Evolutionary conservation across 2,113 vertebrate species (phyloP), one percentile per base, ranked within the genome.

Genomic region (Oreochromis spilurus): DNA sequence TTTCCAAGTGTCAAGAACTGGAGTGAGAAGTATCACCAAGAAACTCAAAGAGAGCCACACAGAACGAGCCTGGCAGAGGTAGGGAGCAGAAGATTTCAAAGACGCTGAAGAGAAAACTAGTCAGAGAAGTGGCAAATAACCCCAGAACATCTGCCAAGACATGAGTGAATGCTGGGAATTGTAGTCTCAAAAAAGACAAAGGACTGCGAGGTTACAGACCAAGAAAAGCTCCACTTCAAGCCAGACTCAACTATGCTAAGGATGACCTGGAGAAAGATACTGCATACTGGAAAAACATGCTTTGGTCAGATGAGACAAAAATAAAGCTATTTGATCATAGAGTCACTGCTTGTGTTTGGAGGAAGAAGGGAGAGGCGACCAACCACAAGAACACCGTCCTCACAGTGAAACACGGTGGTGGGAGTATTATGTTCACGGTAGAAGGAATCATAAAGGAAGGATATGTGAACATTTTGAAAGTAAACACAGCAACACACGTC

Each of bases 101-200:
- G 60, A 62, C 17, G 6, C 17, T 36, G 36, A 29, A 29, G 29
- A 29, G 29, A 29, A 29, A 29, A 29, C 29, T 29, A 29, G 29
- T 29, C 9, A n/a, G 31, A 65, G 60, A 65, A 65, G 31, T 36
- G 60, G 36, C 9, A 7, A 65, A 65, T 65, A 65, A 36, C 36
- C 60, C 17, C 60, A 65, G 60, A 65, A 36, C 60, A 65, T 2
- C 60, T 65, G 31, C 31, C 60, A 7, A 36, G 17, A 65, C 0
- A n/a, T 36, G 58, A 62, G 31, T 65, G 60, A 65, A 36, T 65
- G 60, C 31, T 36, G 60, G 31, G 60, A 65, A 65, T 36, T 62
- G 60, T 65, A 62, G 29, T 3, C 9, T 5, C 2, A 0, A n/a
- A 65, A 9, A 65, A 65, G 9, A 62, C 58, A 36, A 62, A 7